Conservation (phyloP, 2,113 vertebrate genomes). For the Donacobius atricapilla region DNA sequence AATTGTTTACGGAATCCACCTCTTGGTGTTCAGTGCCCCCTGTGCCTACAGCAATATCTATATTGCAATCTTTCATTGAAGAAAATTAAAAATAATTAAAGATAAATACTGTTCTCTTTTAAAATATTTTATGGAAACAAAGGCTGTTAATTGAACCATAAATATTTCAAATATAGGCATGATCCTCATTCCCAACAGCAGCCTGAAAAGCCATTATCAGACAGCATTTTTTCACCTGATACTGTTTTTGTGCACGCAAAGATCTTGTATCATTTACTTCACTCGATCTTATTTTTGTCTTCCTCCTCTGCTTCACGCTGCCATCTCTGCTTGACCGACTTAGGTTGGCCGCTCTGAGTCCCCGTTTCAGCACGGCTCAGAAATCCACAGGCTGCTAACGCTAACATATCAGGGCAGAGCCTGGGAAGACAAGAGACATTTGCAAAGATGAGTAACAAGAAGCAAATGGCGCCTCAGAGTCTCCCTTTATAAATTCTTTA, state of each 20-base stretch:
- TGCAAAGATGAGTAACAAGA: constrained; percentile 50
- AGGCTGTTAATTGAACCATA: not conserved
- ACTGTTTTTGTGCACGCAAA: not conserved
- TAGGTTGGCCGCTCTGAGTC: constrained; percentile 2
- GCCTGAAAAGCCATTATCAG: not conserved
- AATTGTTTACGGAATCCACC: constrained; percentile 68
- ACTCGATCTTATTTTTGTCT: not conserved
- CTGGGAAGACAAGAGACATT: constrained; percentile 56
- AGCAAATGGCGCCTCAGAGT: constrained; percentile 40
- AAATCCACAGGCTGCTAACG: not conserved
- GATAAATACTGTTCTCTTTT: constrained; percentile 23
- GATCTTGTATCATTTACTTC: not conserved
- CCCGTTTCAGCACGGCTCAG: not conserved
- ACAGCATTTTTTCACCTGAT: not conserved
- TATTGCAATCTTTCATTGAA: constrained; percentile 52
- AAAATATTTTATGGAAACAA: constrained; percentile 2
- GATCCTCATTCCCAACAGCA: not conserved
- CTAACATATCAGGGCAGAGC: constrained; percentile 42
- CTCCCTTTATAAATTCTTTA: constrained; percentile 61
- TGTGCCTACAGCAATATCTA: constrained; percentile 38
- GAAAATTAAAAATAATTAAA: constrained; percentile 66
- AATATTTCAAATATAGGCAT: not conserved
- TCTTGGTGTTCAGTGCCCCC: constrained; percentile 18
- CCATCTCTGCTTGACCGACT: not conserved
- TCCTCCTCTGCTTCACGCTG: not conserved